Conservation (phyloP, 2,113 vertebrate species). For the Echinops telfairi region DNA sequence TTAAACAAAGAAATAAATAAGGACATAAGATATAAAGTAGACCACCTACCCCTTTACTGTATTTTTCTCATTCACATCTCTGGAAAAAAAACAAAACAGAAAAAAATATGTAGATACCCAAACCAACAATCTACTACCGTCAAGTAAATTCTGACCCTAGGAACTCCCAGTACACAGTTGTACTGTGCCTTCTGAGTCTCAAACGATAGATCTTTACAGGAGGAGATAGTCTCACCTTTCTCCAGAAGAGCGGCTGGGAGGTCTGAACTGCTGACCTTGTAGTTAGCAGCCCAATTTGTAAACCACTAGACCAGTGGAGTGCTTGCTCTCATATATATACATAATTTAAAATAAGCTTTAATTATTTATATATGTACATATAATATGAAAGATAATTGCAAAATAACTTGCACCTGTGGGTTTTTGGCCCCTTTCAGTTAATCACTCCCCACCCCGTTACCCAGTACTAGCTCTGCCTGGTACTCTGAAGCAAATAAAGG, state of each 20-base stretch:
- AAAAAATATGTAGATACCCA: too few species aligned
- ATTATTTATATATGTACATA: background rate
- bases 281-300: too few species aligned
- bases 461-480: background rate
- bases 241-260: too few species aligned
- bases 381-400: background rate
- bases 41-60: slow-evolving; percentile 93
- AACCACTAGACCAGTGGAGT: too few species aligned
- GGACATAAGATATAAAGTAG: background rate
- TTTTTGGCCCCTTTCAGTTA: background rate
- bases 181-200: too few species aligned
- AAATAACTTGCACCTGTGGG: background rate
- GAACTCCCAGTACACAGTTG: too few species aligned
- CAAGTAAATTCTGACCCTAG: too few species aligned
- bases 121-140: too few species aligned
- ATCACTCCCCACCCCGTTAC: too few species aligned
- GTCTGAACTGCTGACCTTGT: too few species aligned
- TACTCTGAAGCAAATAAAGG: background rate
- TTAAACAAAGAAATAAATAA: background rate
- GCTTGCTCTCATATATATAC: background rate
- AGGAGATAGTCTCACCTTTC: too few species aligned
- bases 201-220: too few species aligned
- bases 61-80: slow-evolving; percentile 95
- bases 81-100: slow-evolving; percentile 76
- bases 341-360: background rate